Base-by-base conservation (phyloP, 2,797 vertebrate species). In the Aotus griseimembra region DNA sequence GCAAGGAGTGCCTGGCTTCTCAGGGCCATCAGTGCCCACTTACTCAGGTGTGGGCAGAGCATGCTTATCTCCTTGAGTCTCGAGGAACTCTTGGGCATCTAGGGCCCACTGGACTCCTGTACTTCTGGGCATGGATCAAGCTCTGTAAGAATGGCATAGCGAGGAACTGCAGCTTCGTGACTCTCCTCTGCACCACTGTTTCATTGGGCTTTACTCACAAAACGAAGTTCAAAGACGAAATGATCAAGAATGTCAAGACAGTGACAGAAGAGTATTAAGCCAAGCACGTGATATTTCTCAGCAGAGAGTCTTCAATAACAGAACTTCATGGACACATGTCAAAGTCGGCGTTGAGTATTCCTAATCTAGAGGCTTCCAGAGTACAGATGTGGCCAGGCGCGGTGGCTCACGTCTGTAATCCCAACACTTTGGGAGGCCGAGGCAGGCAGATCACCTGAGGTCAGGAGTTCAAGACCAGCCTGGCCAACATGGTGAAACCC, bases 11-110 rank as follows among this genome's bases (percentile, higher is more conserved):
- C 9, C 1, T 4, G 33, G 48, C 39, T 41, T 58, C 8, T 28
- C 2, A 0, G 30, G 83, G 44, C 64, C 58, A 15, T 4, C 4
- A 7, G 55, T 0, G 4, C 1, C 36, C 0, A 0, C n/a, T 22
- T 26, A 30, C 85, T 64, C 64, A 28, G 61, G 10, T 39, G 39
- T 33, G 72, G 52, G 77, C 7, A 7, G 2, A 22, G n/a, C 10
- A 24, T 4, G 5, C 17, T 20, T 19, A 52, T 33, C 73, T 26
- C 79, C 39, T 26, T 30, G 8, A 58, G 36, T 44, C 15, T 50
- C 5, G 7, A 14, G 30, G 76, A 64, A 24, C 1, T 20, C 12
- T 28, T 30, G 5, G 5, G 39, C 19, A 9, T 22, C 58, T 19
- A 24, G 26, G 93, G 13, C 10, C 44, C 22, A 1, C 50, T 22